These are phyloP conservation scores for Prionace glauca DNA, from an alignment of 2,797 vertebrate species.

Conservation along the genomic window DNA sequence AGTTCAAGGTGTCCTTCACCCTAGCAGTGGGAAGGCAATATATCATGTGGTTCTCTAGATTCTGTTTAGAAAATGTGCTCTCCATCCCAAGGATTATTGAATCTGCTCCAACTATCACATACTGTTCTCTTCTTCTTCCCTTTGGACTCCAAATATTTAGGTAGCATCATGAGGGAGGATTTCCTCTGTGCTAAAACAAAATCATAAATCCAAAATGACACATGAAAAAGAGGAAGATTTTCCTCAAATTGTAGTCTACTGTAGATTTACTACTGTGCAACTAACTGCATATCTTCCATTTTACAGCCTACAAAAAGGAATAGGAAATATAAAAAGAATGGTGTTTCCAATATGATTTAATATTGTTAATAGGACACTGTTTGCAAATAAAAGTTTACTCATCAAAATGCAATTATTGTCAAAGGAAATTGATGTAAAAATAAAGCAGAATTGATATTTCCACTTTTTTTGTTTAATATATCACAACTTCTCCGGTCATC, in stretches of 20 bases:
- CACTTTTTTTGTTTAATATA: not conserved
- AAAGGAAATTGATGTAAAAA: conserved; percentile 13
- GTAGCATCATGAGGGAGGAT: not conserved
- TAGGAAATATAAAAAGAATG: not conserved
- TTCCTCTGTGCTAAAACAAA: not conserved
- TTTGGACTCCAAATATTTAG: not conserved
- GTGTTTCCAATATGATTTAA: not conserved
- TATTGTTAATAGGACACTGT: conserved; percentile 28
- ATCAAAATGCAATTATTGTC: conserved; percentile 37
- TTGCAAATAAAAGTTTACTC: conserved; percentile 27
- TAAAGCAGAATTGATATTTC: conserved; percentile 30
- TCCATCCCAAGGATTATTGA: not conserved
- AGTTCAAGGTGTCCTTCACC: not conserved
- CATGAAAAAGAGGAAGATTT: not conserved
- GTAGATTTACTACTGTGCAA: not conserved
- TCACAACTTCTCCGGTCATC: not conserved
- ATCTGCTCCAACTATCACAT: not conserved
- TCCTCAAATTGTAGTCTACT: not conserved
- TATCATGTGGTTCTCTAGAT: no score
- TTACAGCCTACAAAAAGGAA: not conserved
- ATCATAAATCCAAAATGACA: not conserved
- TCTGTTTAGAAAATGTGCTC: not conserved
- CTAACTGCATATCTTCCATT: not conserved
- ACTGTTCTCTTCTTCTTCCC: not conserved
- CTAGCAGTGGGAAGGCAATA: not conserved